phyloP scores from a whole-genome alignment of 2,113 vertebrate species.

The Equus przewalskii region DNA sequence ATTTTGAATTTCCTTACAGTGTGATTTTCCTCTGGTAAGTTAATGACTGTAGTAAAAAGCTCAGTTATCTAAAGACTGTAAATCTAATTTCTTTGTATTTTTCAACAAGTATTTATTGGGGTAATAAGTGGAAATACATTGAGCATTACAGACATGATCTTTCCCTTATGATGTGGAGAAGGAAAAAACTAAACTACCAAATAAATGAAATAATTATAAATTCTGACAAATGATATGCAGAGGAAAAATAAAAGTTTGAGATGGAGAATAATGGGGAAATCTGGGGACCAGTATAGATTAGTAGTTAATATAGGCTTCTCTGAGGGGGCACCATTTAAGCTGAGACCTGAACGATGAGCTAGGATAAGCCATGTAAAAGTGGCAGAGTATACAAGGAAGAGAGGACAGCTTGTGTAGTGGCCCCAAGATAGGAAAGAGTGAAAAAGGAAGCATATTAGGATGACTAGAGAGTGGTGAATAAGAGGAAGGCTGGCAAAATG shows the following conservation, averaged over 20 bases:
- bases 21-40: not conserved
- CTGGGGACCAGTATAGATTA: not conserved
- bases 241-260: not conserved
- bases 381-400: not conserved
- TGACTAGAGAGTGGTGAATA: not conserved
- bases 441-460: not conserved
- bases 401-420: not conserved
- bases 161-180: not conserved
- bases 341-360: not conserved
- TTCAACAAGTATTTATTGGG: slow-evolving; percentile 4
- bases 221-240: not conserved
- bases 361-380: not conserved
- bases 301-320: not conserved
- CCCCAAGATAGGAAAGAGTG: not conserved
- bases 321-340: not conserved
- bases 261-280: not conserved
- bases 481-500: not conserved
- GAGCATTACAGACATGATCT: not conserved
- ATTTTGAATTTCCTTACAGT: not conserved
- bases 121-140: not conserved
- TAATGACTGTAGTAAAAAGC: not conserved
- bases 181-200: not conserved
- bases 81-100: slow-evolving; percentile 39
- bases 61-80: not conserved
- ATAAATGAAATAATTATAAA: not conserved